These are phyloP conservation scores for Trissolcus brochymenae DNA, from an alignment of 2,888 invertebrate genomes.

Conservation along the genomic window DNA sequence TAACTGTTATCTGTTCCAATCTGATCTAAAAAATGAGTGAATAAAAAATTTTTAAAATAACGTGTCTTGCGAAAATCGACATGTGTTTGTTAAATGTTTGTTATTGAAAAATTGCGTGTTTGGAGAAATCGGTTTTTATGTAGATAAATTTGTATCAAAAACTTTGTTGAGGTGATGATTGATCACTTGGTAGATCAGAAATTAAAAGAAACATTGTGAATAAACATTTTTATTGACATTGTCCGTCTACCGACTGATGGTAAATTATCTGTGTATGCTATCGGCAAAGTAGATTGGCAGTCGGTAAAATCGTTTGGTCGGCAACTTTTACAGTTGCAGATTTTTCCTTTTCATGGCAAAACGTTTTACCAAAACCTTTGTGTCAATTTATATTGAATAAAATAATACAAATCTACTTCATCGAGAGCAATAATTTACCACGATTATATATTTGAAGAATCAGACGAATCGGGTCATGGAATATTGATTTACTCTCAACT, in stretches of 20 bases:
- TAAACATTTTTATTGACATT: neutral
- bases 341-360: neutral
- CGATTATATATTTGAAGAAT: neutral
- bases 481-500: conserved; percentile 35
- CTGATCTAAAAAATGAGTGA: too few relatives aligned
- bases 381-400: neutral
- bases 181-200: conserved; percentile 5
- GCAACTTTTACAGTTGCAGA: neutral
- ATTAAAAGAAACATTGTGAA: neutral
- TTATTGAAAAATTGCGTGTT: neutral
- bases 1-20: too few relatives aligned
- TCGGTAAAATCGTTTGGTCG: neutral
- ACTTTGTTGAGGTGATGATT: conserved; percentile 42
- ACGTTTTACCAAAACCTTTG: neutral
- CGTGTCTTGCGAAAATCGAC: too few relatives aligned
- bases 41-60: neutral
- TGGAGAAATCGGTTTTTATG: too few relatives aligned
- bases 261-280: neutral
- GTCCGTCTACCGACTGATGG: conserved; percentile 4
- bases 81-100: too few relatives aligned
- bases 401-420: conserved; percentile 17
- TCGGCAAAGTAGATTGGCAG: conserved; percentile 25
- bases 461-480: conserved; percentile 27
- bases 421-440: conserved; percentile 8
- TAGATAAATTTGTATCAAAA: neutral